These are phyloP conservation scores for Palythoa caribaeorum DNA, from an alignment of 92 coral and sea anemone genomes.

Conservation along the genomic window DNA sequence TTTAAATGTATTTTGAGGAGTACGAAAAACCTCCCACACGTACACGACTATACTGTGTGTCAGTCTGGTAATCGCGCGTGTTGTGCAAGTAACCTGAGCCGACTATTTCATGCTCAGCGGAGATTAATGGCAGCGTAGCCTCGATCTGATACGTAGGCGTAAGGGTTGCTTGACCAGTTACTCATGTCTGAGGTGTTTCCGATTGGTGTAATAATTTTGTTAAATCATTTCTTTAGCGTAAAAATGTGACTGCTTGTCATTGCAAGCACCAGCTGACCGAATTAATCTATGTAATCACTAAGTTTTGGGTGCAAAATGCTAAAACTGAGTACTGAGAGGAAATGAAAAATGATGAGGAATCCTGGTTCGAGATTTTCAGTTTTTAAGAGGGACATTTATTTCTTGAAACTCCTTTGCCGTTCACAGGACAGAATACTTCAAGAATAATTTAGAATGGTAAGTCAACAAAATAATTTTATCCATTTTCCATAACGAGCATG, in stretches of 20 bases:
- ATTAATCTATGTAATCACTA: not conserved
- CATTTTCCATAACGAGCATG: not conserved
- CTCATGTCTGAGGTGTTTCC: constrained; percentile 17
- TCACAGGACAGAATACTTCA: not conserved
- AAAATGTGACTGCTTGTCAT: constrained; percentile 23
- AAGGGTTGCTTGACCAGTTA: constrained; percentile 31
- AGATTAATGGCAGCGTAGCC: not conserved
- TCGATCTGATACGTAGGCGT: constrained; percentile 33
- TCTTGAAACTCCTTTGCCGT: constrained; percentile 8
- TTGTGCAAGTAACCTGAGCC: constrained; percentile 6
- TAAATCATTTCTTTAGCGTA: not conserved
- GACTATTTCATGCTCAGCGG: constrained; percentile 39
- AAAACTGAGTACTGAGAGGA: not conserved
- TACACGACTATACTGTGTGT: no score
- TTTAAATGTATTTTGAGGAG: no score
- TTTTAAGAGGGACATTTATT: constrained; percentile 21
- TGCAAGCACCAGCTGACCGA: not conserved
- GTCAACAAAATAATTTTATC: not conserved
- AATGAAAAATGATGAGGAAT: constrained; percentile 35
- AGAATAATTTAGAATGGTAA: constrained; percentile 30
- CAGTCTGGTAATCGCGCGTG: not conserved
- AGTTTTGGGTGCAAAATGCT: constrained; percentile 2
- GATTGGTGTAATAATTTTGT: constrained; percentile 6
- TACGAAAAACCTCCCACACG: not conserved
- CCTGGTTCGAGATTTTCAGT: constrained; percentile 15